Evolutionary conservation across 2,113 vertebrate genomes (phyloP), one percentile per base, ranked within the genome.

Genomic region (Plectropomus leopardus): DNA sequence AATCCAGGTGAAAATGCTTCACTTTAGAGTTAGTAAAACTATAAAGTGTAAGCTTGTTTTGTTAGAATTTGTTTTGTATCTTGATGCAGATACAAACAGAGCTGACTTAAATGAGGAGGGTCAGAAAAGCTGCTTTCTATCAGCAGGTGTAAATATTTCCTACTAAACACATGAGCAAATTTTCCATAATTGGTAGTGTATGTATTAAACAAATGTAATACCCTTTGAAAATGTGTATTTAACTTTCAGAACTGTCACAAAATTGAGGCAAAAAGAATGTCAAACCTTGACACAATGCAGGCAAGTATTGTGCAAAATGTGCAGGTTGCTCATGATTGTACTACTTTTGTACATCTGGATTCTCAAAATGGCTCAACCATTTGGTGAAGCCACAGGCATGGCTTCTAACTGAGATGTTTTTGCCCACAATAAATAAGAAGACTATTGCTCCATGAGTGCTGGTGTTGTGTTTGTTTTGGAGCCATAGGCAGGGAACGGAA

Each of bases 341-440:
- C 17, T 51, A 4, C 21, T 51, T 55, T 48, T 23, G 34, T 15
- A 44, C 4, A 63, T 68, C n/a, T 16, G 11, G 1, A 45, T 61
- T 67, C 48, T 60, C 8, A 30, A 42, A 66, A 32, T 26, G 13
- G 3, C 10, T 2, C 2, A 4, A n/a, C 58, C 2, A 61, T 53
- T 6, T 45, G 11, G 13, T 76, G 21, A 80, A 69, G 34, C 50
- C 48, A 72, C 59, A 66, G n/a, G n/a, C 78, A 78, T 40, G 36
- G 36, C 36, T 9, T 40, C 36, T 40, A 40, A 40, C 36, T 3
- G 36, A 40, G 36, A 40, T 10, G 36, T 10, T 40, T 40, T 40
- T 40, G 2, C 36, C 36, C 36, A 40, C 36, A 40, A 40, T 40
- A 40, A 40, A 40, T 40, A 9, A 40, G 8, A 40, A 40, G 36